These are phyloP conservation scores for Theocolax elegans DNA, from an alignment of 1,140 invertebrate species.

Conservation along the genomic window DNA sequence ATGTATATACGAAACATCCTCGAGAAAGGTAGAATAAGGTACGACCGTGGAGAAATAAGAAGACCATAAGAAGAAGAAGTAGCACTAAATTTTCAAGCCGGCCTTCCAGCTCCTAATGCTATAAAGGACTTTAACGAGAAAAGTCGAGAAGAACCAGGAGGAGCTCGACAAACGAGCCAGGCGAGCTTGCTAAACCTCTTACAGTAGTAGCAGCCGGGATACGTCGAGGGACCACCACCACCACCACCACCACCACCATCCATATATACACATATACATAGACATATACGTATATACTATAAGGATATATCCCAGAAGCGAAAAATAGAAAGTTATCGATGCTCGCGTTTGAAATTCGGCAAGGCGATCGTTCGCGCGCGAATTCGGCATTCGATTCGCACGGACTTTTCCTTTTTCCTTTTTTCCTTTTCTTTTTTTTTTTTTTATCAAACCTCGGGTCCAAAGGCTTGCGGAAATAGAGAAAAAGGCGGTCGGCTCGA, in stretches of 20 bases:
- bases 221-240: constrained; percentile 4
- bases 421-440: neutral
- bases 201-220: constrained; percentile 27
- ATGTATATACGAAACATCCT: constrained; percentile 18
- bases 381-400: constrained; percentile 24
- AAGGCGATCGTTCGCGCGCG: constrained; percentile 1
- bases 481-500: constrained; percentile 23
- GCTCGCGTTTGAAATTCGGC: constrained; percentile 5
- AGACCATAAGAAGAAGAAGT: constrained; percentile 20
- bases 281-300: no score
- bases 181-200: constrained; percentile 27
- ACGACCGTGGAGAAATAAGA: neutral
- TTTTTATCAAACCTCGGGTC: neutral
- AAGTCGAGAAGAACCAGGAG: constrained; percentile 35
- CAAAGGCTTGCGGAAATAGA: neutral
- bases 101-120: constrained; percentile 12
- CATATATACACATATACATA: no score
- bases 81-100: constrained; percentile 33
- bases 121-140: constrained; percentile 36
- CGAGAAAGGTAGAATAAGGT: neutral
- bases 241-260: no score
- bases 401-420: neutral
- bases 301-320: no score
- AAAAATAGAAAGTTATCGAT: constrained; percentile 22
- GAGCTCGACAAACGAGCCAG: neutral